phyloP scores from a whole-genome alignment of 2,888 invertebrate species.

The Mythimna ferrago region DNA sequence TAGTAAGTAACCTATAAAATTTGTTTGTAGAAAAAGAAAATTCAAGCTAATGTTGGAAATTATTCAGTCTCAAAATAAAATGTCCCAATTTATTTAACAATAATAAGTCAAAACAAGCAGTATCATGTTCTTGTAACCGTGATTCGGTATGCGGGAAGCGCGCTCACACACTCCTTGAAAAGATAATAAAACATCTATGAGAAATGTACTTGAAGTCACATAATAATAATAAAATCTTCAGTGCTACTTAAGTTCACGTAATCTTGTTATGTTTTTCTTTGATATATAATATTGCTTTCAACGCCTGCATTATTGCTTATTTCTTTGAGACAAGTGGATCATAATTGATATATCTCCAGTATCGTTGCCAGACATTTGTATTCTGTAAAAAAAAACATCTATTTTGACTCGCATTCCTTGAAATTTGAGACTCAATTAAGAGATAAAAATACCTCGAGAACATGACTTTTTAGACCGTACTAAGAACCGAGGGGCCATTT shows the following conservation, averaged over 20 bases:
- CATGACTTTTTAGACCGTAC: not conserved
- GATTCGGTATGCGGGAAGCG: conserved; percentile 7
- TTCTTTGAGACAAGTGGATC: not conserved
- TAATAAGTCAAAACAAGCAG: conserved; percentile 3
- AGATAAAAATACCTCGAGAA: not conserved
- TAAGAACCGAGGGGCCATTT: not conserved
- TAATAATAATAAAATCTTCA: conserved; percentile 28
- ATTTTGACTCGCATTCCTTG: not conserved
- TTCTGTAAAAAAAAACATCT: not conserved
- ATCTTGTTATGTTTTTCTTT: conserved; percentile 44
- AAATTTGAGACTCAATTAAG: not conserved
- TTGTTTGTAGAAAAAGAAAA: not conserved
- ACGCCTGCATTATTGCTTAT: conserved; percentile 27
- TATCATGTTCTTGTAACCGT: conserved; percentile 4
- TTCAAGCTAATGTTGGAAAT: not conserved
- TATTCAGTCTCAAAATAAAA: not conserved
- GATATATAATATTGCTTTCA: conserved; percentile 36
- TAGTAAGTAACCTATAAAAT: too few species aligned
- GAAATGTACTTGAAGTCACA: conserved; percentile 14
- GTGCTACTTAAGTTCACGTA: conserved; percentile 24
- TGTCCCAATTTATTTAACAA: not conserved
- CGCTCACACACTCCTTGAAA: not conserved
- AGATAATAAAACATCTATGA: conserved; percentile 10
- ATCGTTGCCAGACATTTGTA: not conserved
- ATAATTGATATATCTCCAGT: conserved; percentile 11